Conservation (phyloP, 2,113 vertebrate species). For the Chaetodon trifascialis region DNA sequence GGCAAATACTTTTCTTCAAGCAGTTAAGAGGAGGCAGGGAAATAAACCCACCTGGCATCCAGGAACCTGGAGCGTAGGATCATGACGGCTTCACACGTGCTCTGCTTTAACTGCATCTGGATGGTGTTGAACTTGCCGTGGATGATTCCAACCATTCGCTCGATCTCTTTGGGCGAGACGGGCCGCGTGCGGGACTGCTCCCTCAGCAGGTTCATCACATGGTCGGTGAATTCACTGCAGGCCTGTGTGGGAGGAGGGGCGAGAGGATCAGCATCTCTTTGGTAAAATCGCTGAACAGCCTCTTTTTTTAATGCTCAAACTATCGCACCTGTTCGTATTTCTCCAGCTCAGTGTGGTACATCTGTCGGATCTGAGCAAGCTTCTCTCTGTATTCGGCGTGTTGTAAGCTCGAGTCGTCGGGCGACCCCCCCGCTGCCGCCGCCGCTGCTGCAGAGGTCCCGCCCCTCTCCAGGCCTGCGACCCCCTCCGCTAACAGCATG, state of each 20-base stretch:
- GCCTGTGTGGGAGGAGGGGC: slow-evolving; percentile 22
- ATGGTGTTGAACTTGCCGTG: slow-evolving; percentile 88
- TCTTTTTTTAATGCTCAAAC: too few relatives aligned
- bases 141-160: slow-evolving; percentile 86
- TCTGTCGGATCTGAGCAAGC: slow-evolving; percentile 84
- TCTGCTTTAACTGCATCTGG: slow-evolving; percentile 73
- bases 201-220: slow-evolving; percentile 68
- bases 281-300: too few relatives aligned
- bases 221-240: slow-evolving; percentile 66
- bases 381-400: slow-evolving; percentile 87
- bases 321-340: slow-evolving; percentile 85
- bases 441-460: slow-evolving; percentile 79
- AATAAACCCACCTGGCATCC: slow-evolving; percentile 58
- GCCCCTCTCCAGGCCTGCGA: slow-evolving; percentile 82
- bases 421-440: slow-evolving; percentile 78
- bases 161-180: slow-evolving; percentile 75
- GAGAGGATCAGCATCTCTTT: not conserved
- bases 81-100: slow-evolving; percentile 68
- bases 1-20: not conserved
- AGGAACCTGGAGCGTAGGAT: slow-evolving; percentile 61
- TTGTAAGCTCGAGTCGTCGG: slow-evolving; percentile 82
- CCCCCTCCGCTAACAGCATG: slow-evolving; percentile 86
- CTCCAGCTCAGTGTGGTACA: slow-evolving; percentile 86
- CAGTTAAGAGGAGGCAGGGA: not conserved
- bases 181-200: slow-evolving; percentile 62